A percentile compares a stretch with the other conserved stretches of the same genome.
phyloP scores from a whole-genome alignment of 2,888 invertebrate species.

The Aethes cnicana region DNA sequence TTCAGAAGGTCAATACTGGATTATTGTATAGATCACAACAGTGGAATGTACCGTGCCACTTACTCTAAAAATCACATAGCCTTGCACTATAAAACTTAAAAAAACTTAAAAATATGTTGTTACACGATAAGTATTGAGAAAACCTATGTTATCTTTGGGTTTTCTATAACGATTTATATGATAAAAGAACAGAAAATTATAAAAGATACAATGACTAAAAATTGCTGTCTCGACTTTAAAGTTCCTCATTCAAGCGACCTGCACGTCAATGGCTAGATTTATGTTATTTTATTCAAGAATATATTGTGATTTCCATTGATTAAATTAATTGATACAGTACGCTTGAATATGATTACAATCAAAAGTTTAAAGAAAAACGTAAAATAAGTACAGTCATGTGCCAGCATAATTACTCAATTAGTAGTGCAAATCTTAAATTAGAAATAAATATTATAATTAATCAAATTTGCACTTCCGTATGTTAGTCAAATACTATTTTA shows the following conservation, averaged over 20 bases:
- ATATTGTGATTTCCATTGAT: not conserved
- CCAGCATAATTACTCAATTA: not conserved
- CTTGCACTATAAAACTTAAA: slow-evolving; percentile 55
- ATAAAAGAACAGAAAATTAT: slow-evolving; percentile 27
- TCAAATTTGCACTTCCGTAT: slow-evolving; percentile 16
- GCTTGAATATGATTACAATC: not conserved
- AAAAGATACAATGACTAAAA: slow-evolving; percentile 4
- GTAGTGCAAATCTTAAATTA: slow-evolving; percentile 1
- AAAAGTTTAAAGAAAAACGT: not conserved
- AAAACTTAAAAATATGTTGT: slow-evolving; percentile 39
- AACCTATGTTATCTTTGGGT: slow-evolving; percentile 65
- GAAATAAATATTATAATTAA: slow-evolving; percentile 18
- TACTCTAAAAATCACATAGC: slow-evolving; percentile 76
- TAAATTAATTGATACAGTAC: slow-evolving; percentile 2
- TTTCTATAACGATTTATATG: slow-evolving; percentile 56
- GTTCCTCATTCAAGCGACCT: not conserved
- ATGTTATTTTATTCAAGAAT: not conserved
- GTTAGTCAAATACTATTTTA: slow-evolving; percentile 9
- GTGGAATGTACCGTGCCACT: slow-evolving; percentile 75
- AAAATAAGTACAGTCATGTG: not conserved
- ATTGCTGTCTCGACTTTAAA: not conserved
- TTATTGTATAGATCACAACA: slow-evolving; percentile 74
- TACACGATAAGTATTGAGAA: slow-evolving; percentile 48
- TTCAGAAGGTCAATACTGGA: slow-evolving; percentile 45
- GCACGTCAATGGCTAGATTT: not conserved